Conservation (phyloP, 1,140 invertebrate genomes). For the Maconellicoccus hirsutus region DNA sequence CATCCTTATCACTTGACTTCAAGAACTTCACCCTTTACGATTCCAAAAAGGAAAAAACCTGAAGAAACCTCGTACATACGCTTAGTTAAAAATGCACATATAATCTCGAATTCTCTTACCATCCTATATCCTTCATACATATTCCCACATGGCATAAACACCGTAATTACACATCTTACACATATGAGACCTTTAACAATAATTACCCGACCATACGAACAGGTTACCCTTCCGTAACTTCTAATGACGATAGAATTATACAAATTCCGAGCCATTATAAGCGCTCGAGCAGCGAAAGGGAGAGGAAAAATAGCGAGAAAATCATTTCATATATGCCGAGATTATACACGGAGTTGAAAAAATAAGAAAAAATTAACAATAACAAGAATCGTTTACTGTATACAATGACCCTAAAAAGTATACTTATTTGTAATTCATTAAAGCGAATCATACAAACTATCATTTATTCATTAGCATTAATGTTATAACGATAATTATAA, state of each 20-base stretch:
- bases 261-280: background rate
- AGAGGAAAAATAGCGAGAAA: background rate
- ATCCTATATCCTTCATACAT: no score
- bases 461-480: constrained; percentile 18
- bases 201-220: background rate
- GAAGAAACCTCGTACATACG: no score
- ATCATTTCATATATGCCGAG: background rate
- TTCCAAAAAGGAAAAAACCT: no score
- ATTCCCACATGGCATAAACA: background rate
- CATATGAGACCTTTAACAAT: constrained; percentile 9
- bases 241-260: background rate
- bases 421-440: constrained; percentile 13
- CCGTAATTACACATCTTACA: background rate
- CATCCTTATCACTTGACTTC: no score
- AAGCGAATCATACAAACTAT: constrained; percentile 16
- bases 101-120: no score
- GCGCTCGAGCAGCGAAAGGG: no score
- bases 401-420: constrained; percentile 16
- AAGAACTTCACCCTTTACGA: no score
- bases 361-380: background rate
- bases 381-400: constrained; percentile 10
- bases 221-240: background rate
- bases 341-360: background rate
- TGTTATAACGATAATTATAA: constrained; percentile 18
- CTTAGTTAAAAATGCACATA: no score